phyloP scores from a whole-genome alignment of 2,113 vertebrate species.

The Spea bombifrons region DNA sequence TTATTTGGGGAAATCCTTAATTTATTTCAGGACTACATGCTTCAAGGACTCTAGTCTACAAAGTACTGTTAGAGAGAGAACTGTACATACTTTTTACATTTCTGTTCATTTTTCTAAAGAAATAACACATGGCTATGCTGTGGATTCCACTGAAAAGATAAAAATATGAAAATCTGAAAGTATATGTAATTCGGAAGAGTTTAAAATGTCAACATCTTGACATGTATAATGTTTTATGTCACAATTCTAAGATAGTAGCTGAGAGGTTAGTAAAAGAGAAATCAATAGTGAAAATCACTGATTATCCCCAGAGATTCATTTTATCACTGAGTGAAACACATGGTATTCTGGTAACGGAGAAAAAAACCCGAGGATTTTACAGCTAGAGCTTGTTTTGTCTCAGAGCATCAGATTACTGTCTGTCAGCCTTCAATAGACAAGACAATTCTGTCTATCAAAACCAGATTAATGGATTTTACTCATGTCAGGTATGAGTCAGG shows the following conservation, averaged over 20 bases:
- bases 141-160: no score
- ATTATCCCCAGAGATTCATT: slow-evolving; percentile 9
- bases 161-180: no score
- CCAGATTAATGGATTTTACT: slow-evolving; percentile 2
- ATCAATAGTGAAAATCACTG: slow-evolving; percentile 10
- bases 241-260: not conserved
- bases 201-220: no score
- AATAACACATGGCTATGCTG: no score
- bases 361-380: not conserved
- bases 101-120: no score
- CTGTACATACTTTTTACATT: no score
- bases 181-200: no score
- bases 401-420: slow-evolving; percentile 11
- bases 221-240: slow-evolving; percentile 1
- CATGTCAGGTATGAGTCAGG: not conserved
- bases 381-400: not conserved
- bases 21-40: no score
- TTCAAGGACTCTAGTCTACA: no score
- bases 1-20: no score
- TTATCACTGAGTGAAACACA: not conserved
- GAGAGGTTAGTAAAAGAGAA: slow-evolving; percentile 13
- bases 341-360: not conserved
- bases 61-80: no score
- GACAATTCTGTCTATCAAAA: slow-evolving; percentile 16
- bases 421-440: slow-evolving; percentile 15